These are phyloP conservation scores for Aphelocoma coerulescens DNA, from an alignment of 2,113 vertebrate species.

Conservation along the genomic window DNA sequence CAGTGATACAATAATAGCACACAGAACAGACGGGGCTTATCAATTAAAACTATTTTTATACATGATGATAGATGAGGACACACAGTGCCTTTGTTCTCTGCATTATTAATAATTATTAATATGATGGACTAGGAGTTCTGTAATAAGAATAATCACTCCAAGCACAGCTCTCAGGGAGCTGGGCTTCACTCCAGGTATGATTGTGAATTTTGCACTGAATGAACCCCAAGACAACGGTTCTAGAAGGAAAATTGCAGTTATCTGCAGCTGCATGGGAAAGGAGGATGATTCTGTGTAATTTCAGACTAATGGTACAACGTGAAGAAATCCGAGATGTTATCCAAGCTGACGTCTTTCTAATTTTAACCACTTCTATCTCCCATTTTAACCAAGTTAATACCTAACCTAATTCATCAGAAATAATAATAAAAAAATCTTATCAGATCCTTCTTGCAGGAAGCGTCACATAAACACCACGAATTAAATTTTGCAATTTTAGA, in stretches of 20 bases:
- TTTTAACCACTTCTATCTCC: constrained; percentile 1
- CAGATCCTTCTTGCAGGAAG: constrained; percentile 10
- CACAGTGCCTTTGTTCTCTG: not conserved
- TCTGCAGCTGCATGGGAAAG: not conserved
- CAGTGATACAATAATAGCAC: constrained; percentile 12
- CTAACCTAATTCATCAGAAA: constrained; percentile 6
- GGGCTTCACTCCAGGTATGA: not conserved
- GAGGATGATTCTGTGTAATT: not conserved
- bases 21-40: constrained; percentile 56
- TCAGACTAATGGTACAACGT: not conserved
- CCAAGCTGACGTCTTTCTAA: not conserved
- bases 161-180: not conserved
- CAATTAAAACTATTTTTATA: constrained; percentile 42
- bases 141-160: not conserved
- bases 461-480: not conserved
- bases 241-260: not conserved
- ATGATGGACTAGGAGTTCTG: not conserved
- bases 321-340: constrained; percentile 13
- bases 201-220: not conserved
- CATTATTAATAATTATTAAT: constrained; percentile 27
- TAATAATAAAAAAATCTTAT: not conserved
- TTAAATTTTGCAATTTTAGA: not conserved
- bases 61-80: not conserved
- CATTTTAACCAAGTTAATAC: constrained; percentile 24
- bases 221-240: not conserved